These are phyloP conservation scores for Drosophila mulleri DNA, from an alignment of 2,888 invertebrate genomes.

Conservation along the genomic window DNA sequence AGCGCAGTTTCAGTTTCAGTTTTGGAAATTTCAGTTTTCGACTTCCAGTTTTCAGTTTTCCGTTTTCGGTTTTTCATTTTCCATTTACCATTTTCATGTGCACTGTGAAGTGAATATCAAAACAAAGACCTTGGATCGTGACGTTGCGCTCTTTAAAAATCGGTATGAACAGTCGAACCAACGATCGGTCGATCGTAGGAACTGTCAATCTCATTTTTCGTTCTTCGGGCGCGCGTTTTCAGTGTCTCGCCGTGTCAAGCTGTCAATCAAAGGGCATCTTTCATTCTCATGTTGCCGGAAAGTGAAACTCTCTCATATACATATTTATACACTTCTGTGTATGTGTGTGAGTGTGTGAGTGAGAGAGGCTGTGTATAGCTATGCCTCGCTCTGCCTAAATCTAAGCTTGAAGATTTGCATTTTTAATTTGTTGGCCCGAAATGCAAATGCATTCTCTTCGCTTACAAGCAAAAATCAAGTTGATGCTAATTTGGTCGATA, in stretches of 20 bases:
- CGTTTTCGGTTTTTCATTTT: constrained; percentile 16
- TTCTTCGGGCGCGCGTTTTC: constrained; percentile 69
- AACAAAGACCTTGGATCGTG: constrained; percentile 60
- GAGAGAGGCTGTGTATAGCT: background rate
- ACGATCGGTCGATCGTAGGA: constrained; percentile 29
- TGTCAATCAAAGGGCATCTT: constrained; percentile 72
- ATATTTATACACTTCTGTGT: background rate
- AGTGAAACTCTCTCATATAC: constrained; percentile 10
- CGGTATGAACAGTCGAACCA: constrained; percentile 11
- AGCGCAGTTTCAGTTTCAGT: constrained; percentile 17
- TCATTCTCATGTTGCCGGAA: constrained; percentile 50
- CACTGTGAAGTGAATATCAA: constrained; percentile 74
- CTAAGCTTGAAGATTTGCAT: constrained; percentile 30
- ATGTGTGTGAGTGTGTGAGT: background rate
- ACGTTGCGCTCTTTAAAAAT: constrained; percentile 46
- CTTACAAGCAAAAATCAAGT: constrained; percentile 77
- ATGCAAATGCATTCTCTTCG: constrained; percentile 71
- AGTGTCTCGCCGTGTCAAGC: constrained; percentile 55
- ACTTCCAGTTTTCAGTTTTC: background rate
- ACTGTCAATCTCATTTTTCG: constrained; percentile 45
- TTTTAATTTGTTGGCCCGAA: constrained; percentile 42
- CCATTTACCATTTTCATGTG: constrained; percentile 18
- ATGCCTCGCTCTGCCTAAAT: constrained; percentile 1
- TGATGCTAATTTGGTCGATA: constrained; percentile 65
- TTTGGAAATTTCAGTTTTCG: constrained; percentile 15